These are phyloP conservation scores for Spilosoma lubricipeda DNA, from an alignment of 2,888 invertebrate genomes.

Conservation along the genomic window DNA sequence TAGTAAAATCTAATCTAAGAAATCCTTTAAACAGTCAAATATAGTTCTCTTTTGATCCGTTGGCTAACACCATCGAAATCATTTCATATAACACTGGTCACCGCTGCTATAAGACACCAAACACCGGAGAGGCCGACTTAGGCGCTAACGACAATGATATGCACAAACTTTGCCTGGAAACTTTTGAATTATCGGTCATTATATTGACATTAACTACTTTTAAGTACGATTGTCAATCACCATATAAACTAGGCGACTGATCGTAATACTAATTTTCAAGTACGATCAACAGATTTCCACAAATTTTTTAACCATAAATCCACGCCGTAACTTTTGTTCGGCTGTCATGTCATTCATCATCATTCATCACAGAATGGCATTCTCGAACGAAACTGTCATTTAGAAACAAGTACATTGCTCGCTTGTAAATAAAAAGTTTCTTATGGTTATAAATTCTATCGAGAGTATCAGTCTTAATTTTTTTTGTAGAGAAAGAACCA, in stretches of 20 bases:
- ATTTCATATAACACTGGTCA: conserved; percentile 69
- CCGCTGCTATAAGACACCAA: conserved; percentile 78
- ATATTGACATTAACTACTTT: conserved; percentile 70
- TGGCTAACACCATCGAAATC: conserved; percentile 70
- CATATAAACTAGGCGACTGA: conserved; percentile 50
- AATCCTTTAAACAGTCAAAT: conserved; percentile 67
- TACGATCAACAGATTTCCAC: conserved; percentile 68
- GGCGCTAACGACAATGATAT: conserved; percentile 82
- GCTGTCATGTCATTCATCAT: conserved; percentile 73
- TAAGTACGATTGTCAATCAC: conserved; percentile 53
- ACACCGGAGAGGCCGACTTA: conserved; percentile 73
- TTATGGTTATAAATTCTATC: background rate
- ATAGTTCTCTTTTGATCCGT: conserved; percentile 74
- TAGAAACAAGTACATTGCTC: conserved; percentile 30
- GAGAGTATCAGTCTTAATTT: conserved; percentile 31
- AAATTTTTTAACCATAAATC: conserved; percentile 77
- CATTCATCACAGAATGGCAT: conserved; percentile 54
- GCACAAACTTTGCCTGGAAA: conserved; percentile 82
- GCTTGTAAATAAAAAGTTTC: conserved; percentile 3
- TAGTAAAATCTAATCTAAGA: conserved; percentile 53
- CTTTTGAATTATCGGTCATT: conserved; percentile 82
- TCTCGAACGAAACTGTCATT: conserved; percentile 33
- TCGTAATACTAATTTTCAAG: conserved; percentile 53
- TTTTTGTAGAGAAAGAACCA: background rate
- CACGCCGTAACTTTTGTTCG: conserved; percentile 83